Base-by-base conservation (phyloP, 1,140 invertebrate genomes). In the Danaus plexippus region DNA sequence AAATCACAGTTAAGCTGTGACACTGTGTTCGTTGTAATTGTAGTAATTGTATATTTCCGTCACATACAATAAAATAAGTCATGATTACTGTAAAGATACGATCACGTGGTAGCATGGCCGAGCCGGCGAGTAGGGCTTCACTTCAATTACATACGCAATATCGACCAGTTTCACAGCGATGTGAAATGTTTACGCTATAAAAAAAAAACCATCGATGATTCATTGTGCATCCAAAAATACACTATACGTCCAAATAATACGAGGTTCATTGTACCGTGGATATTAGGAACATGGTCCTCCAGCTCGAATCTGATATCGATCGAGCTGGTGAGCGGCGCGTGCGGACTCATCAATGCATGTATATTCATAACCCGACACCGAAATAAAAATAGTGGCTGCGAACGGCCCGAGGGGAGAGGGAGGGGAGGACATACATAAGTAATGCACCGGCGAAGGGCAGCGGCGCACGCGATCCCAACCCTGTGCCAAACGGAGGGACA, bases 401-500 rank as follows among this genome's bases (percentile, higher is more conserved):
- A 61, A 63, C 59, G 63, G 63, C 58, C 48, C 52, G 57, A 50
- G 57, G 61, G 63, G 63, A 66, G 64, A 62, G 54, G 65, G 53
- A 42, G 58, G 51, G 56, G 61, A 69, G 69, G 59, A 69, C 72
- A 85, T 85, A 72, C 82, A 85, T 85, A 80, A 85, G 78, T 83
- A 82, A 82, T 81, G 73, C 79, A 80, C 57, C 59, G 61, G 61
- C 71, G 78, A 83, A 81, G 78, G 80, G 80, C 77, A 72, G 53
- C 75, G 71, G 68, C 76, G 73, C 74, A 80, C 79, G 75, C 77
- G 75, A 79, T 73, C 61, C 55, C 22, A 32, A 32, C 22, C 61
- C 75, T 59, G 66, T 63, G 66, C 65, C 67, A 68, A 73, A 71
- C 64, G 66, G 58, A 56, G 61, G 59, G 56, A 44, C 62, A 69